Evolutionary conservation across 1,140 invertebrate species (phyloP).

Genomic region (Hylaeus volcanicus): DNA sequence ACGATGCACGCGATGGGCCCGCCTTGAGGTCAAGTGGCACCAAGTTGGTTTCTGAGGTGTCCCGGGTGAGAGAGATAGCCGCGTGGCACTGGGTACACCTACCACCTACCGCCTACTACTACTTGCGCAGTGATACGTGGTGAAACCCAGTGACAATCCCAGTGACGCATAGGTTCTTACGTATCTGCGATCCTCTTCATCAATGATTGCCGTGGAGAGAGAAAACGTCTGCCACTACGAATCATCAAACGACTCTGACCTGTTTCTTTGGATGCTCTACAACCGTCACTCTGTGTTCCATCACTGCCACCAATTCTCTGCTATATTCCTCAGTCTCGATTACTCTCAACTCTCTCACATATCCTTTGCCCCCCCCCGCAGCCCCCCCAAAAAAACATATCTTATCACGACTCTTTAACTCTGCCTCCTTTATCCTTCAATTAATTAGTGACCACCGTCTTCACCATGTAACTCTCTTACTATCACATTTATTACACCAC

Average conservation of each 20-base stretch:
- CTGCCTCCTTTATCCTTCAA: no score
- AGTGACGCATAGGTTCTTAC: slow-evolving; percentile 63
- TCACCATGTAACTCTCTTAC: slow-evolving; percentile 18
- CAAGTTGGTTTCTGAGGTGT: slow-evolving; percentile 75
- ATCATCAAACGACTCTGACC: slow-evolving; percentile 54
- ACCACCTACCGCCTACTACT: slow-evolving; percentile 69
- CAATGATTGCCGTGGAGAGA: slow-evolving; percentile 57
- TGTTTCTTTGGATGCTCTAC: slow-evolving; percentile 41
- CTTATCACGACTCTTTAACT: neutral
- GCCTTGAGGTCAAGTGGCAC: slow-evolving; percentile 76
- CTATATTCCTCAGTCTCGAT: slow-evolving; percentile 19
- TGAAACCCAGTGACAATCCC: slow-evolving; percentile 69
- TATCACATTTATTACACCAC: slow-evolving; percentile 59
- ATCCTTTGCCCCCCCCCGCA: no score
- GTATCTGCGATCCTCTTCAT: slow-evolving; percentile 58
- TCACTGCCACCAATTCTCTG: slow-evolving; percentile 47
- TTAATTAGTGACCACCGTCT: neutral
- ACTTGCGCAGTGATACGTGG: slow-evolving; percentile 67
- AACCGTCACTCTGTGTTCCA: slow-evolving; percentile 9
- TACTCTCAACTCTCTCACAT: neutral
- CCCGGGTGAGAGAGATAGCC: slow-evolving; percentile 72
- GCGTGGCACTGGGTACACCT: slow-evolving; percentile 66
- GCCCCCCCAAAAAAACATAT: neutral
- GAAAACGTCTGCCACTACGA: slow-evolving; percentile 47
- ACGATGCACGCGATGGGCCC: slow-evolving; percentile 74